These are phyloP conservation scores for Apotomis betuletana DNA, from an alignment of 2,888 invertebrate genomes.

Conservation along the genomic window DNA sequence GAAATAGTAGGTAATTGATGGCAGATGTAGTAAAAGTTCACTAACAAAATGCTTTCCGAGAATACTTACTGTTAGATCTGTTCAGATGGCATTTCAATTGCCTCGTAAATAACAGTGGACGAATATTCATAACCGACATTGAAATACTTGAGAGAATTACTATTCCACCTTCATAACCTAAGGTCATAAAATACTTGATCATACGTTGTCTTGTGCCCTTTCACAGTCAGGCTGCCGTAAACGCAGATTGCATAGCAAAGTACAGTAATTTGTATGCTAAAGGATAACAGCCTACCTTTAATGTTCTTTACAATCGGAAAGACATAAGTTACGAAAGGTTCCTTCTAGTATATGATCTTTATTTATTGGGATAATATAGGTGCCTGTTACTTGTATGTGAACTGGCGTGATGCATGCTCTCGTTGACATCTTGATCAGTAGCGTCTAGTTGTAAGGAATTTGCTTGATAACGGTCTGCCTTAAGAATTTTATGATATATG, in stretches of 20 bases:
- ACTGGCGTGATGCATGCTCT: neutral
- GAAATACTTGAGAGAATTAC: constrained; percentile 29
- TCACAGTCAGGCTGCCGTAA: neutral
- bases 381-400: neutral
- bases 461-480: neutral
- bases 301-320: constrained; percentile 35
- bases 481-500: too few species aligned
- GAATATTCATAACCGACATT: constrained; percentile 34
- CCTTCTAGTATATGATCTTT: neutral
- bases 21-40: too few species aligned
- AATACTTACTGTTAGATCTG: neutral
- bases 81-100: neutral
- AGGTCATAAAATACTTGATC: constrained; percentile 20
- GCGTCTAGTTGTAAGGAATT: neutral
- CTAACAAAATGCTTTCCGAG: neutral
- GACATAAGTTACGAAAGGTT: neutral
- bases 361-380: neutral
- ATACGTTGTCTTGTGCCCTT: constrained; percentile 11
- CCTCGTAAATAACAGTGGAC: constrained; percentile 4
- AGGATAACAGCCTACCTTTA: constrained; percentile 45
- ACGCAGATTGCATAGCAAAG: constrained; percentile 28
- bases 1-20: too few species aligned
- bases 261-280: constrained; percentile 38
- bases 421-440: neutral
- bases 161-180: constrained; percentile 27